These are phyloP conservation scores for Corvus cornix DNA, from an alignment of 2,113 vertebrate genomes.

Conservation along the genomic window DNA sequence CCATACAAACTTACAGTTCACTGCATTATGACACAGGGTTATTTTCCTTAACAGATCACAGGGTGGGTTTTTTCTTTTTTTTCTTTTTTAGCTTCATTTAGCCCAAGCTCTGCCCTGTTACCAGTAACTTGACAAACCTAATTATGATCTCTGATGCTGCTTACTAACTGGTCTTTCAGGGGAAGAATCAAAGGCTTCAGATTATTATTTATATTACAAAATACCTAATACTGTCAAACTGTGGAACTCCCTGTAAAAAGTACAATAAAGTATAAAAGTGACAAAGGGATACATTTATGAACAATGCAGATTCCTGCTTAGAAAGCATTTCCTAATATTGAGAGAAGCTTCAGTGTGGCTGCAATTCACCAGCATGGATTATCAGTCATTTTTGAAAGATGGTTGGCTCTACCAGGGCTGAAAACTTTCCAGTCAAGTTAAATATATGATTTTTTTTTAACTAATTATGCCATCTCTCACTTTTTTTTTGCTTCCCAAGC, in stretches of 20 bases:
- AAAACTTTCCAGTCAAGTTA: background rate
- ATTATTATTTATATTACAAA: background rate
- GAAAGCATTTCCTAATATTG: background rate
- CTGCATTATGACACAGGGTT: background rate
- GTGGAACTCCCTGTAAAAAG: background rate
- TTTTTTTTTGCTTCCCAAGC: background rate
- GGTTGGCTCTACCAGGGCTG: background rate
- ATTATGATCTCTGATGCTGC: background rate
- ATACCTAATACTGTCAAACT: background rate
- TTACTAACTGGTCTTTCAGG: background rate
- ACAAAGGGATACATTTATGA: background rate
- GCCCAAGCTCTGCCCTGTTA: background rate
- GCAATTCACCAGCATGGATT: background rate
- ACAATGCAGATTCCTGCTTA: background rate
- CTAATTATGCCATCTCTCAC: background rate
- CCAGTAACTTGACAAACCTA: background rate
- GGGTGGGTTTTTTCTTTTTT: fast-evolving
- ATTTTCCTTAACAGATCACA: background rate
- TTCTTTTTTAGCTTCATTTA: background rate
- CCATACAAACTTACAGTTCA: background rate
- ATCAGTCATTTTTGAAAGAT: background rate
- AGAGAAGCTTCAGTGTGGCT: background rate
- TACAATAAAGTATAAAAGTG: background rate
- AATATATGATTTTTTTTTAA: background rate
- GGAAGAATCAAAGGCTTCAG: background rate